Evolutionary conservation across 2,888 invertebrate species (phyloP).

Genomic region (Asteroscopus sphinx): DNA sequence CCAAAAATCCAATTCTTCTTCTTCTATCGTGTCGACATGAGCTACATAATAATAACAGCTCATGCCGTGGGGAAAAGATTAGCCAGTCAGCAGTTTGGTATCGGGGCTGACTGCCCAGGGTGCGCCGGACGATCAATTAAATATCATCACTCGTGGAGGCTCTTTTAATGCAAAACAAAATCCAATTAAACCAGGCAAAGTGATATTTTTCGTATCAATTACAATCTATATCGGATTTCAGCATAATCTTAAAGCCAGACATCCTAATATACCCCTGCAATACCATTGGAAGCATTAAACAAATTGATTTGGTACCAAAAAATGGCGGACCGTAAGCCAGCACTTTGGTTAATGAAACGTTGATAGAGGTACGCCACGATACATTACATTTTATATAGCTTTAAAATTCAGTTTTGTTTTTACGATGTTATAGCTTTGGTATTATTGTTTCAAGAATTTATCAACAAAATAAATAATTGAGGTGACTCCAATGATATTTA

Average conservation of each 20-base stretch:
- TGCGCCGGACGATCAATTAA: too few relatives aligned
- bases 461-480: too few relatives aligned
- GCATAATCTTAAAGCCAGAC: slow-evolving; percentile 36
- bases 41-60: too few relatives aligned
- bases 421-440: neutral
- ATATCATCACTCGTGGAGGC: too few relatives aligned
- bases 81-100: too few relatives aligned
- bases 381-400: slow-evolving; percentile 28
- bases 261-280: slow-evolving; percentile 42
- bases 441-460: too few relatives aligned
- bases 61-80: too few relatives aligned
- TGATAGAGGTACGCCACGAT: slow-evolving; percentile 30
- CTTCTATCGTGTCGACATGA: too few relatives aligned
- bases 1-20: too few relatives aligned
- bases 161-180: slow-evolving; percentile 13
- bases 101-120: too few relatives aligned
- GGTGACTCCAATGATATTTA: too few relatives aligned
- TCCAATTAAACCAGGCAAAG: slow-evolving; percentile 36
- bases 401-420: slow-evolving; percentile 8
- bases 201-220: slow-evolving; percentile 32
- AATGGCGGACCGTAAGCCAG: slow-evolving; percentile 59
- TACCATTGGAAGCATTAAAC: slow-evolving; percentile 67
- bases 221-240: slow-evolving; percentile 35
- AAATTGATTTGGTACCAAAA: slow-evolving; percentile 72
- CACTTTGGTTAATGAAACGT: slow-evolving; percentile 70